Evolutionary conservation across 2,888 invertebrate species (phyloP).

Genomic region (Adela reaumurella): DNA sequence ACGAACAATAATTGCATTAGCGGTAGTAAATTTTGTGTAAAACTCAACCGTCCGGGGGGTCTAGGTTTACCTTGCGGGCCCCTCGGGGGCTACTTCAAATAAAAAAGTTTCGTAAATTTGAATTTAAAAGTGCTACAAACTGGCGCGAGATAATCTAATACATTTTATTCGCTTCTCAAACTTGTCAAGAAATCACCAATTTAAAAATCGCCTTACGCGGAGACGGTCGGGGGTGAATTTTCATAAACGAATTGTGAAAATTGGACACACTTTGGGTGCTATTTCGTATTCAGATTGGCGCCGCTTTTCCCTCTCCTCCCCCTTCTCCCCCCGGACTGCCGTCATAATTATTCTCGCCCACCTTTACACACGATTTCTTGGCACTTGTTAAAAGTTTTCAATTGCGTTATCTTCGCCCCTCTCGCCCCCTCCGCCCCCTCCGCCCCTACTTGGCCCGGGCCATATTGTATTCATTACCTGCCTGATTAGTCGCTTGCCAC

Average conservation of each 20-base stretch:
- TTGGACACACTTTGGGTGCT: slow-evolving; percentile 12
- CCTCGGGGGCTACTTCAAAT: not conserved
- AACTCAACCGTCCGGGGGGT: not conserved
- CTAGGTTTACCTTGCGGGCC: not conserved
- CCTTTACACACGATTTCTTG: slow-evolving; percentile 54
- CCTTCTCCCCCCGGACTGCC: slow-evolving; percentile 36
- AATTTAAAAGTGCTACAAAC: not conserved
- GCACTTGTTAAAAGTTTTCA: slow-evolving; percentile 57
- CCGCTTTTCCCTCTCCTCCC: slow-evolving; percentile 28
- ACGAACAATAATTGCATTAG: no score
- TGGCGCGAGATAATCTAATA: not conserved
- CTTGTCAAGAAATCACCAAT: not conserved
- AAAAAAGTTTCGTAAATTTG: not conserved
- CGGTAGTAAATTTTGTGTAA: no score
- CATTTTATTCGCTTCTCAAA: not conserved
- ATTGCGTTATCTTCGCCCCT: slow-evolving; percentile 49
- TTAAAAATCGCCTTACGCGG: not conserved
- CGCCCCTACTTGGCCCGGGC: not conserved
- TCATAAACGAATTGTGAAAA: slow-evolving; percentile 22
- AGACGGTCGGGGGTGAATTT: slow-evolving; percentile 15
- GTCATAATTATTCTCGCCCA: slow-evolving; percentile 41
- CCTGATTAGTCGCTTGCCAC: not conserved
- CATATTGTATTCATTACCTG: not conserved
- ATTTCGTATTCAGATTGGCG: not conserved
- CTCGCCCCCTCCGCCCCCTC: no score